Evolutionary conservation across 2,797 vertebrate genomes (phyloP).

Genomic region (Poeciliopsis turneri): DNA sequence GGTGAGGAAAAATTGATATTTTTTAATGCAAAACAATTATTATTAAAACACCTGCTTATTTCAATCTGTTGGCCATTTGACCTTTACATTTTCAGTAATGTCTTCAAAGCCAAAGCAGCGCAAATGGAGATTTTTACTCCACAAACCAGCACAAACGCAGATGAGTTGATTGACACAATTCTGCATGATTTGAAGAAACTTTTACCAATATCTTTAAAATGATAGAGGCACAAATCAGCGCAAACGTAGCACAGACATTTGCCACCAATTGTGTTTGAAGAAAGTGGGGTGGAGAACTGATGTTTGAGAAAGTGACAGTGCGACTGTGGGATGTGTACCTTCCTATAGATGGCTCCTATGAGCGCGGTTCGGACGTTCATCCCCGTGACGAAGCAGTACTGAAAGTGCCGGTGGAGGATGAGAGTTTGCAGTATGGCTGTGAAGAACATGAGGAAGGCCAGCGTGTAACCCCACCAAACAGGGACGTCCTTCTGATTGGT

Average conservation of each 20-base stretch:
- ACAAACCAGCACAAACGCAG: no score
- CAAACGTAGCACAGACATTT: no score
- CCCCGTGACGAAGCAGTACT: slow-evolving; percentile 89
- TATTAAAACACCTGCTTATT: not conserved
- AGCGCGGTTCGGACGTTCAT: slow-evolving; percentile 90
- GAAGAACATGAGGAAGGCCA: slow-evolving; percentile 92
- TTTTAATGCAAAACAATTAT: not conserved
- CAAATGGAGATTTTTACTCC: no score
- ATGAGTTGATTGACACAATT: no score
- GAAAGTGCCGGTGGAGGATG: slow-evolving; percentile 90
- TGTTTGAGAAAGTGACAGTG: not conserved
- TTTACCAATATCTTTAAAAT: no score
- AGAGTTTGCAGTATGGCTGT: slow-evolving; percentile 89
- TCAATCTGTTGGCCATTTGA: no score
- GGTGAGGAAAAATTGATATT: not conserved
- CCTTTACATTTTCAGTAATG: no score
- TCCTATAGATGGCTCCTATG: slow-evolving; percentile 91
- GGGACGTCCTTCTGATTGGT: slow-evolving; percentile 82
- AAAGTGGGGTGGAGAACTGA: no score
- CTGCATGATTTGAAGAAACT: no score
- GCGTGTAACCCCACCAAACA: slow-evolving; percentile 91
- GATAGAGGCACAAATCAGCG: no score
- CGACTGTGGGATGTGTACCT: slow-evolving; percentile 76
- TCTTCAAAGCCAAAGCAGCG: no score
- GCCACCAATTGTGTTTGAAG: no score